Conservation (phyloP, 2,797 vertebrate genomes). For the Amazona finschi region DNA sequence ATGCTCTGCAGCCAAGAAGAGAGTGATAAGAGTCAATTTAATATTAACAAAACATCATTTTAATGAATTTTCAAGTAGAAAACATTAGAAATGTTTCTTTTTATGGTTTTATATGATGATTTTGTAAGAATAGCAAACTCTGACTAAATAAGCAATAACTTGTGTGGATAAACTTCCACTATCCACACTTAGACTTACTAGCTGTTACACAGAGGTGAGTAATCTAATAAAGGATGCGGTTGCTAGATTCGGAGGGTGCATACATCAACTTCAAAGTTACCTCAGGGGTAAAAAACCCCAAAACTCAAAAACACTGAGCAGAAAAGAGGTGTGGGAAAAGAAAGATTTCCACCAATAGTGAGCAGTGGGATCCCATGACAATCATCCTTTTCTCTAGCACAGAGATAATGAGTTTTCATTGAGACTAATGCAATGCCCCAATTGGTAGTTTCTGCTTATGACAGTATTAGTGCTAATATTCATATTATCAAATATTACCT, state of each 20-base stretch:
- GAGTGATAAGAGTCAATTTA: not conserved
- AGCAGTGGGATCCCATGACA: fast-evolving
- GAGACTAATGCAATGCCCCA: fast-evolving
- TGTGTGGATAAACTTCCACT: not conserved
- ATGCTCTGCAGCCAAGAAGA: not conserved
- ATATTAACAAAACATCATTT: not conserved
- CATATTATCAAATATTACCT: not conserved
- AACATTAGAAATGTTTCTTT: not conserved
- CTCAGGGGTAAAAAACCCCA: not conserved
- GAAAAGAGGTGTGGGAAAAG: not conserved
- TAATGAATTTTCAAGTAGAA: not conserved
- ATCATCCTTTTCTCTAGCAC: not conserved
- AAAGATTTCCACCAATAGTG: not conserved
- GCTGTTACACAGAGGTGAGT: not conserved
- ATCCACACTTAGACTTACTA: not conserved
- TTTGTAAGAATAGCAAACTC: not conserved
- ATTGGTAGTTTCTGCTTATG: not conserved
- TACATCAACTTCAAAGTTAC: not conserved
- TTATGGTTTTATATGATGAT: not conserved
- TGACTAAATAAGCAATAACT: not conserved
- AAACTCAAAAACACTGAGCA: not conserved
- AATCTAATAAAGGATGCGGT: not conserved
- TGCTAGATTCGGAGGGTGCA: not conserved
- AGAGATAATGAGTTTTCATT: not conserved
- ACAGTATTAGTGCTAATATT: not conserved